phyloP scores from a whole-genome alignment of 2,888 invertebrate species.

The Willowsia nigromaculata region DNA sequence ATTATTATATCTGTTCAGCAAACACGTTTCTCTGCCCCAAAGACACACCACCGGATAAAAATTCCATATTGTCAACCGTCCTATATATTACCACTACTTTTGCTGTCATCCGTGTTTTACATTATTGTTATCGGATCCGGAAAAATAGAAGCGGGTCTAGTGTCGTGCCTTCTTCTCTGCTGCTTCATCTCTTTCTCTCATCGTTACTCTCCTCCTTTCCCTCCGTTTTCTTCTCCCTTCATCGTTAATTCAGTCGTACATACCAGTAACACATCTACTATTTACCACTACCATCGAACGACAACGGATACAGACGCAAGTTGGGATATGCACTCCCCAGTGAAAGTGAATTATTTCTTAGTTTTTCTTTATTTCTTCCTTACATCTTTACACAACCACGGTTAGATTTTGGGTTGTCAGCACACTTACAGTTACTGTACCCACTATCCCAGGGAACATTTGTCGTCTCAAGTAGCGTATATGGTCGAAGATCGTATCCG shows the following conservation, averaged over 20 bases:
- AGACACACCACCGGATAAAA: neutral
- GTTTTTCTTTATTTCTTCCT: conserved; percentile 29
- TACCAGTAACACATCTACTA: neutral
- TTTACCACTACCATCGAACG: neutral
- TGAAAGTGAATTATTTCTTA: conserved; percentile 66
- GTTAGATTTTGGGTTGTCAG: conserved; percentile 32
- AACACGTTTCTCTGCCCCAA: neutral
- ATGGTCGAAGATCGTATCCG: neutral
- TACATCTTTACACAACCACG: neutral
- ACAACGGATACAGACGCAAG: conserved; percentile 2
- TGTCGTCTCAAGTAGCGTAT: neutral
- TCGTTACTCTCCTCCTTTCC: neutral
- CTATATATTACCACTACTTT: neutral
- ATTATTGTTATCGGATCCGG: conserved; percentile 26
- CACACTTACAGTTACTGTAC: neutral
- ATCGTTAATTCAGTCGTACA: conserved; percentile 17
- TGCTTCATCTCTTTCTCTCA: neutral
- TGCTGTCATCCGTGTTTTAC: conserved; percentile 37
- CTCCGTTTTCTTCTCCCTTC: neutral
- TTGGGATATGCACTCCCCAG: conserved; percentile 36
- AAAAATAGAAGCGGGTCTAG: too few species aligned
- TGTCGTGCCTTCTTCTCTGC: neutral
- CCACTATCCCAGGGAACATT: neutral
- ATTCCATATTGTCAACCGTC: conserved; percentile 42
- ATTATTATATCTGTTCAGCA: neutral